Conservation (phyloP, 2,113 vertebrate species). For the Macquaria ambigua region DNA sequence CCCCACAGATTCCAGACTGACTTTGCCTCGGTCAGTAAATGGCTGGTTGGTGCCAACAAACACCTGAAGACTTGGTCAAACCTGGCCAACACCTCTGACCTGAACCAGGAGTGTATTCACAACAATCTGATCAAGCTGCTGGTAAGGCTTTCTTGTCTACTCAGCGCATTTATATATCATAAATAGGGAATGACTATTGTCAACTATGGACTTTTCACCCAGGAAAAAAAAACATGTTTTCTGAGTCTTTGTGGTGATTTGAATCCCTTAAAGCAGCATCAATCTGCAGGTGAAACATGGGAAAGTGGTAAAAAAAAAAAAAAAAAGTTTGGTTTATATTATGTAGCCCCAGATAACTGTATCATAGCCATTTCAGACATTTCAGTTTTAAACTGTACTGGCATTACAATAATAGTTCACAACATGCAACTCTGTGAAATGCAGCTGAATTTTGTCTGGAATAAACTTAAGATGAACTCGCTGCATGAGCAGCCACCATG, state of each 20-base stretch:
- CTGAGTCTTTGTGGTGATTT: not conserved
- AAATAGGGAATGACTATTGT: not conserved
- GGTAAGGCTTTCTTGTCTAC: conserved; percentile 78
- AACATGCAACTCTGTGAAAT: too few species aligned
- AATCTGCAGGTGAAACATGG: not conserved
- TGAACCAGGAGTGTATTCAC: conserved; percentile 82
- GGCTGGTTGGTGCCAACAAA: conserved; percentile 86
- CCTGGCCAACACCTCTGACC: conserved; percentile 81
- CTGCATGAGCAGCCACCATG: too few species aligned
- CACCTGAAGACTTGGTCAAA: conserved; percentile 86
- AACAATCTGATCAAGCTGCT: conserved; percentile 85
- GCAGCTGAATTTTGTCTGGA: too few species aligned
- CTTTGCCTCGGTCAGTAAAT: conserved; percentile 83
- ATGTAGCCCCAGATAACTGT: too few species aligned
- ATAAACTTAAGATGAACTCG: too few species aligned
- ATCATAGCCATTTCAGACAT: too few species aligned
- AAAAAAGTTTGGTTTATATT: too few species aligned
- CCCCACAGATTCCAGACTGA: conserved; percentile 87
- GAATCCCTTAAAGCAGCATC: not conserved
- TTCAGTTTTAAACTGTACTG: not conserved
- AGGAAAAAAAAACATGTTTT: not conserved
- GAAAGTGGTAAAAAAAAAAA: not conserved
- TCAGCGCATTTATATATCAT: not conserved
- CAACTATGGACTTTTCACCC: not conserved
- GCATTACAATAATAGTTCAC: not conserved